phyloP scores from a whole-genome alignment of 2,888 invertebrate genomes.

The Ectropis crepuscularia region DNA sequence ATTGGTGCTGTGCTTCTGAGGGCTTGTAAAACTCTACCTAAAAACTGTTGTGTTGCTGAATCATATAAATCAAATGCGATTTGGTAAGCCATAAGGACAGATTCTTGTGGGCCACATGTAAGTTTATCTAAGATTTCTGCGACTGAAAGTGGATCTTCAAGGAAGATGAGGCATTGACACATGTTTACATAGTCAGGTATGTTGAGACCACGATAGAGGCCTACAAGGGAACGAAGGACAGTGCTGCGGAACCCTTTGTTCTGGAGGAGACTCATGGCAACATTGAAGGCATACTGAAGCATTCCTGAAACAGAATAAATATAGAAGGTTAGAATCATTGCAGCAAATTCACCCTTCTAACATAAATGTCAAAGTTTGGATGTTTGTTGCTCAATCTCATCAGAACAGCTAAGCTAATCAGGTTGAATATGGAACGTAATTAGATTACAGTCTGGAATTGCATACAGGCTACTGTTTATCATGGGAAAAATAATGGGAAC shows the following conservation, averaged over 20 bases:
- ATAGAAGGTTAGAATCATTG: not conserved
- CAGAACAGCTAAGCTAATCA: no score
- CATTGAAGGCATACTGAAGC: constrained; percentile 97
- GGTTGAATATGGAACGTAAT: no score
- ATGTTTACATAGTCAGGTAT: constrained; percentile 99
- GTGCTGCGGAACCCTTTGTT: constrained; percentile 96
- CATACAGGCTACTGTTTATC: no score
- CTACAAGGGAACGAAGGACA: constrained; percentile 94
- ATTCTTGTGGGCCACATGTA: constrained; percentile 90
- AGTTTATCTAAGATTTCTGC: constrained; percentile 96
- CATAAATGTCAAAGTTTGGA: no score
- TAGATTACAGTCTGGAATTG: no score
- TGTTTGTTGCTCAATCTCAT: no score
- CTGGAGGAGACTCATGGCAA: constrained; percentile 98
- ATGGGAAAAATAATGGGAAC: no score
- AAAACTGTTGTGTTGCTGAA: constrained; percentile 98
- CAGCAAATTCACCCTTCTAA: no score
- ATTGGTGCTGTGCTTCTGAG: constrained; percentile 92
- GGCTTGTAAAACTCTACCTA: constrained; percentile 93
- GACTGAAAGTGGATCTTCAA: constrained; percentile 96
- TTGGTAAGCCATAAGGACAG: constrained; percentile 98
- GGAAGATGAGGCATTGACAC: constrained; percentile 98
- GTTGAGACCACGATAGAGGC: constrained; percentile 93
- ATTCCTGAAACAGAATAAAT: constrained; percentile 83
- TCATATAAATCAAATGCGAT: constrained; percentile 99